Base-by-base conservation (phyloP, 2,888 invertebrate species). In the Chesias legatella region DNA sequence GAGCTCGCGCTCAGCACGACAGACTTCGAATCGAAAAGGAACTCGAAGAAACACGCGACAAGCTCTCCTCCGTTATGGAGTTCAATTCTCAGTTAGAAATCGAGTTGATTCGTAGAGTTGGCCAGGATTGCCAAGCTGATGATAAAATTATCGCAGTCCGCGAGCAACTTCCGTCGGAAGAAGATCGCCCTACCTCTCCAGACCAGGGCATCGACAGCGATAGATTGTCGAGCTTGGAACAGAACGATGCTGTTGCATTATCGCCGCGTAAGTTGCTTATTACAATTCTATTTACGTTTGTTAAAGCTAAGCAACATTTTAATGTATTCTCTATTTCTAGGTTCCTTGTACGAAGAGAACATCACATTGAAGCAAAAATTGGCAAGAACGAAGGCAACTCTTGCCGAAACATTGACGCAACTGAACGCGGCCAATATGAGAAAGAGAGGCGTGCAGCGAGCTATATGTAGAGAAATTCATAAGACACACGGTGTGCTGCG, bases 171-270 rank as follows among this genome's bases (percentile, higher is more conserved):
- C 72, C 59, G 21, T 79, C 72, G 1, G 84, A 84, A 53, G 85
- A 85, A 48, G 88, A 85, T 7, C 67, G 88, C 13, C 81, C 88
- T 1, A 84, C 93, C 0, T 96, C 96, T 0, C 96, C 96, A 0
- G 96, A 96, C 79, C 90, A 95, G 62, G 96, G 96, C n/a, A 96
- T 96, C 50, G 96, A 96, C 69, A 96, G 95, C 62, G 96, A 96
- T 69, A 79, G 92, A 46, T 80, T 92, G 35, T 90, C 92, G 46
- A 90, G 92, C 71, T 66, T 93, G 58, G 90, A 94, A 82, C 89
- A 90, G 48, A 89, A 89, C 52, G 85, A 88, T 23, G 82, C 75
- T 21, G 67, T 86, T 28, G 68, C 81, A 22, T 61, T 83, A 48
- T 86, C 86, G 38, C 82, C 85, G 6, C 77, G 88, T 88, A 70